A percentile compares a stretch with the other conserved stretches of the same genome.
Conservation (phyloP, 2,113 vertebrate genomes). For the Isichthys henryi region DNA sequence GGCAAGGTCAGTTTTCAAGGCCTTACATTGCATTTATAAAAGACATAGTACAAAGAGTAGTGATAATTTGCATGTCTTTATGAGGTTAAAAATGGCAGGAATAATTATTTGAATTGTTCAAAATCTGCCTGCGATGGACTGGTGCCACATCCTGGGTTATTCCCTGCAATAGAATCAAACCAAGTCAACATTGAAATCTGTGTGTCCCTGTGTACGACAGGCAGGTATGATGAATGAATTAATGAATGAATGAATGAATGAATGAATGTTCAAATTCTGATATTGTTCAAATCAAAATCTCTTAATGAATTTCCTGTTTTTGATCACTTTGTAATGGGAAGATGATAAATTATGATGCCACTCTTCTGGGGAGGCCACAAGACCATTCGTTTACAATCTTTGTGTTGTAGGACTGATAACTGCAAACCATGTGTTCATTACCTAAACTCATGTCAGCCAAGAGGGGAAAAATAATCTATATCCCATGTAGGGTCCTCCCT, state of each 20-base stretch:
- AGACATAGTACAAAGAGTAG: conserved; percentile 30
- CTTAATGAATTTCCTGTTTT: neutral
- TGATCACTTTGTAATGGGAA: neutral
- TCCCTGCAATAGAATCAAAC: neutral
- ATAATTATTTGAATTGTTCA: neutral
- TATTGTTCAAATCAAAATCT: neutral
- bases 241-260: neutral
- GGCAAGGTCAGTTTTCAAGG: conserved; percentile 35
- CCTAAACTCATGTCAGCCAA: neutral
- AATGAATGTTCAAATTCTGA: neutral
- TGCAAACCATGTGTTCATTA: neutral
- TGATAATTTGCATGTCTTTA: conserved; percentile 25
- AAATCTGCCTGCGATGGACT: neutral
- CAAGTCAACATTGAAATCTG: neutral
- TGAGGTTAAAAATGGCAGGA: neutral
- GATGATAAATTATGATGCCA: neutral
- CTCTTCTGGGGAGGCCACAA: neutral
- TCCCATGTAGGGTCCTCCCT: neutral
- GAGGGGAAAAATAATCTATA: neutral
- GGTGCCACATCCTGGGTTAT: neutral
- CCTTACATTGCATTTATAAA: conserved; percentile 38
- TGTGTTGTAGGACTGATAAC: neutral
- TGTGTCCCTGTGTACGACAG: neutral
- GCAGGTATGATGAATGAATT: neutral
- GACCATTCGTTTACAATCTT: neutral